Evolutionary conservation across 2,113 vertebrate genomes (phyloP).

Genomic region (Lipotes vexillifer): DNA sequence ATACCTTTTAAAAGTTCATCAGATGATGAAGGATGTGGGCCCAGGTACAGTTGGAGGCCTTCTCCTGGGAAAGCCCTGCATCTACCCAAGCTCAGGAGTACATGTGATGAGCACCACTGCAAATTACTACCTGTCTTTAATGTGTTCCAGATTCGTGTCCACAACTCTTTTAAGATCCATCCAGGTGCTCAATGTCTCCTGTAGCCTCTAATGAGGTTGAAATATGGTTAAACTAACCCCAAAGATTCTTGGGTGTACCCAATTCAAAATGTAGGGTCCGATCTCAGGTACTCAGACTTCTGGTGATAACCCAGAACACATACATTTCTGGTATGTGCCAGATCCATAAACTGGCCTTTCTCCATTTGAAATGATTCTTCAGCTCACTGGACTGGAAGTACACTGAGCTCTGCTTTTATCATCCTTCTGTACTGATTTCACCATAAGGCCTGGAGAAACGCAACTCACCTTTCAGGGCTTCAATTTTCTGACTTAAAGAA

Average conservation of each 20-base stretch:
- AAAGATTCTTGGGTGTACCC: not conserved
- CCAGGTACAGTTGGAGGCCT: not conserved
- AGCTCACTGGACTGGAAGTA: not conserved
- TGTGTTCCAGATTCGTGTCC: not conserved
- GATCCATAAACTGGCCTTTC: not conserved
- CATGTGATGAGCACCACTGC: rapidly evolving
- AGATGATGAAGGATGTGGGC: not conserved
- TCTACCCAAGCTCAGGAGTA: not conserved
- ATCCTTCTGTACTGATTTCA: not conserved
- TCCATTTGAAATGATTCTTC: not conserved
- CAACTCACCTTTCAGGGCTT: not conserved
- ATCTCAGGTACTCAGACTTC: not conserved
- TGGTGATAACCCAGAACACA: not conserved
- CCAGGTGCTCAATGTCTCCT: not conserved
- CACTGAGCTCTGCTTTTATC: not conserved
- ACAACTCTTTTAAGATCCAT: not conserved
- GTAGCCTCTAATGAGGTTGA: not conserved
- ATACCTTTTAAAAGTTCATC: not conserved
- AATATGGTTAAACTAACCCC: not conserved
- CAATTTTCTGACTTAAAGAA: not conserved
- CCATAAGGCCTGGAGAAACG: not conserved
- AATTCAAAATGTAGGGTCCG: not conserved
- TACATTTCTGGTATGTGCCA: not conserved
- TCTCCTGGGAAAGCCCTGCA: not conserved
- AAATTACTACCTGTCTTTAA: not conserved